phyloP scores from a whole-genome alignment of 2,888 invertebrate genomes.

The Elysia crispata region DNA sequence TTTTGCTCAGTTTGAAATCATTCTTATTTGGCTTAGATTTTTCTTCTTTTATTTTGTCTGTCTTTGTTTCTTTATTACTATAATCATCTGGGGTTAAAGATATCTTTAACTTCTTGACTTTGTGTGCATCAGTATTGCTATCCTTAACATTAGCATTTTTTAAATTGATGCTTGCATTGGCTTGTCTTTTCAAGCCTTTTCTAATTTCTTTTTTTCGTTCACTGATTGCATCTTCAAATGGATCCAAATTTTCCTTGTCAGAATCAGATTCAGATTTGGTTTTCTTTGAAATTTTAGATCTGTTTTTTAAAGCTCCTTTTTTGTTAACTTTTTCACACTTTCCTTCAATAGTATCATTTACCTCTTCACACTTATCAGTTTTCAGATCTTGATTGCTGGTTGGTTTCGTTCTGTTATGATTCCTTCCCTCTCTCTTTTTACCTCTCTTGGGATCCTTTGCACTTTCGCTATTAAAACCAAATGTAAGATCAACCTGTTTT shows the following conservation, averaged over 20 bases:
- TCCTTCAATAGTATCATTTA: conserved; percentile 23
- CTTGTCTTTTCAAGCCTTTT: conserved; percentile 6
- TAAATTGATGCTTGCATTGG: neutral
- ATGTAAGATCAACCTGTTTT: no score
- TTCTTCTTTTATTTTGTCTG: neutral
- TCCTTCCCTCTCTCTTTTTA: neutral
- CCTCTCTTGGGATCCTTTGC: neutral
- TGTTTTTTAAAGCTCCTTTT: neutral
- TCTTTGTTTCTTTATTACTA: neutral
- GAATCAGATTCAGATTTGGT: conserved; percentile 12
- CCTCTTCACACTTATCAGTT: neutral
- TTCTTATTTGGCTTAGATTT: neutral
- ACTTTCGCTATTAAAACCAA: no score
- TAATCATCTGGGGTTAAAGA: neutral
- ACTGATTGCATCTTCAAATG: neutral
- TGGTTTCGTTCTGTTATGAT: neutral
- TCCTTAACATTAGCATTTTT: conserved; percentile 1
- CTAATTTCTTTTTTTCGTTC: conserved; percentile 1
- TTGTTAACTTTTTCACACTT: neutral
- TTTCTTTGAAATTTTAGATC: conserved; percentile 9
- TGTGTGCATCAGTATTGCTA: neutral
- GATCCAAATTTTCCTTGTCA: conserved; percentile 23
- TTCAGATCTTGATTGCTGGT: conserved; percentile 5
- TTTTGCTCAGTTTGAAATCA: conserved; percentile 25
- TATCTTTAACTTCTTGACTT: neutral